These are phyloP conservation scores for Caenorhabditis sp. DNA, from an alignment of 2,888 invertebrate genomes.

Conservation along the genomic window DNA sequence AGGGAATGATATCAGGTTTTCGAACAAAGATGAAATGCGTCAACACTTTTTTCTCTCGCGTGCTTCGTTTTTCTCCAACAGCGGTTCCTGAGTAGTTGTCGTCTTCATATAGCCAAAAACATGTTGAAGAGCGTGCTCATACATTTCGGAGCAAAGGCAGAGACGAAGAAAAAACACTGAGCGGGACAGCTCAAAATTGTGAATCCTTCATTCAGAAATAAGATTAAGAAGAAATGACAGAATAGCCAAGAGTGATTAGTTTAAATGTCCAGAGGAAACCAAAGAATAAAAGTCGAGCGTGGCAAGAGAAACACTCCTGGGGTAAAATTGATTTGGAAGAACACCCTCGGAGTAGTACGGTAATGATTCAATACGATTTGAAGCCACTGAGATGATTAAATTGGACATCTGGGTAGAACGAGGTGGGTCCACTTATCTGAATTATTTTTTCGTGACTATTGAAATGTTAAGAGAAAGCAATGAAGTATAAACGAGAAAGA, in stretches of 20 bases:
- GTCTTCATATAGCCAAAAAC: no score
- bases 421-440: slow-evolving; percentile 73
- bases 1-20: not conserved
- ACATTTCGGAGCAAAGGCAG: no score
- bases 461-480: no score
- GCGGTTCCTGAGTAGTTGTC: no score
- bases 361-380: slow-evolving; percentile 45
- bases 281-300: not conserved
- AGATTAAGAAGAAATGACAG: not conserved
- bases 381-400: slow-evolving; percentile 45
- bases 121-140: no score
- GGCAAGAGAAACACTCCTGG: slow-evolving; percentile 18
- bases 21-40: no score
- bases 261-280: not conserved
- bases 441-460: no score
- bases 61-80: no score
- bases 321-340: not conserved
- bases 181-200: no score
- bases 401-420: slow-evolving; percentile 68
- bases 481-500: not conserved
- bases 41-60: no score
- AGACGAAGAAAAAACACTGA: no score
- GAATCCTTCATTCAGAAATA: not conserved
- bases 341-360: not conserved
- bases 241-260: not conserved